Base-by-base conservation (phyloP, 2,888 invertebrate species). In the Drosophila glabriapex region DNA sequence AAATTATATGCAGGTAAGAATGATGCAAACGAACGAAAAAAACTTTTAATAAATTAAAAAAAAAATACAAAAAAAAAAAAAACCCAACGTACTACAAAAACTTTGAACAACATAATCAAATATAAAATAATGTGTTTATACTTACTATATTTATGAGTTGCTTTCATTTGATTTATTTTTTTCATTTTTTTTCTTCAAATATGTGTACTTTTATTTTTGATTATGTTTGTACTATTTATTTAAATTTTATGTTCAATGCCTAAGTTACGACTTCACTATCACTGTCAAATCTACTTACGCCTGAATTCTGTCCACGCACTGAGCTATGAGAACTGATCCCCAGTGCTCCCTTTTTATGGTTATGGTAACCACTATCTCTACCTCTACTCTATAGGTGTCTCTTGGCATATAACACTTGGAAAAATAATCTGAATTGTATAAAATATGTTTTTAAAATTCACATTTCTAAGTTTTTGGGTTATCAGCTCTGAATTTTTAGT, bases 1-100 rank as follows among this genome's bases (percentile, higher is more conserved):
- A 93, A 92, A 93, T 92, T 94, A 93, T 92, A 92, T 93, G 90
- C 93, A 93, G 94, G 94, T 94, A 94, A 94, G 94, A 72, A 80
- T 72, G 72, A 76, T 76, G 68, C 53, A 68, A 84, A 69, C 46
- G 43, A 59, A 78, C 29, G 16, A 59, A 74, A 68, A 35, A 52
- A 78, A 63, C n/a, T 4, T 46, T 9, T 16, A 46, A 46, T 46
- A 46, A 46, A 28, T 68, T 5, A 46, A 73, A 55, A 31, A 50
- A 67, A 65, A 63, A 68, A 73, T 0, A 66, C 22, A 41, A 22
- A 59, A 61, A 66, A 59, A 61, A 66, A 74, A 60, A 29, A 73
- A 72, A 43, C 39, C 35, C 54, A 74, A 64, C 67, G 78, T 78
- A 65, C 68, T 52, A 64, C 78, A 73, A 61, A 63, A 53, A 77